Percentiles rank a stretch among this genome's conserved stretches.
These are phyloP conservation scores for Reticulitermes speratus DNA, from an alignment of 1,140 invertebrate species.

Conservation along the genomic window DNA sequence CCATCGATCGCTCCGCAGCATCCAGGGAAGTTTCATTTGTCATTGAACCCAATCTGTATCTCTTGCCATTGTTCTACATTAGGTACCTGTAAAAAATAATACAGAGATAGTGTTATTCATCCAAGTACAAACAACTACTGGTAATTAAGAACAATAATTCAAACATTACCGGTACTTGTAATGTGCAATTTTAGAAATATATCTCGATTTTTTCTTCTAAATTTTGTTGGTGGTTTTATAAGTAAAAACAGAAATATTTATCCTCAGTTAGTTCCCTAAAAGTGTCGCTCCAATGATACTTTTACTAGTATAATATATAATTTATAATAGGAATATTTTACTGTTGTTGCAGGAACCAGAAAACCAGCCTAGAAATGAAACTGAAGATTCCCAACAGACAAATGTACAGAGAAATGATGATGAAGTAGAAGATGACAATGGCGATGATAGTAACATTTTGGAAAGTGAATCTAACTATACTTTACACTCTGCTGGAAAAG, in stretches of 20 bases:
- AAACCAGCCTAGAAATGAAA: too few relatives aligned
- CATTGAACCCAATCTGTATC: constrained; percentile 7
- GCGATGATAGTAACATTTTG: too few relatives aligned
- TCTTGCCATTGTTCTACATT: not conserved
- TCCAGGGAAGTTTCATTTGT: not conserved
- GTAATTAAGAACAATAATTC: not conserved
- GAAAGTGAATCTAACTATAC: too few relatives aligned
- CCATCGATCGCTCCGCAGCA: not conserved
- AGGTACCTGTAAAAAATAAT: constrained; percentile 2
- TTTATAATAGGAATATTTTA: too few relatives aligned
- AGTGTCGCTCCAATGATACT: constrained; percentile 1
- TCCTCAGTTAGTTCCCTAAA: not conserved
- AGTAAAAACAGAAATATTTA: too few relatives aligned
- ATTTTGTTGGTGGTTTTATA: too few relatives aligned
- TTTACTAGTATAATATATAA: too few relatives aligned
- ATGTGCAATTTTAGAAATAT: not conserved
- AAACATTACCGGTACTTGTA: not conserved
- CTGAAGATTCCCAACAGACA: not conserved
- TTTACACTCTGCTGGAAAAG: too few relatives aligned
- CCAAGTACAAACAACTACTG: not conserved
- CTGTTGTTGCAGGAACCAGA: too few relatives aligned
- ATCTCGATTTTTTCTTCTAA: too few relatives aligned
- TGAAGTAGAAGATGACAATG: not conserved
- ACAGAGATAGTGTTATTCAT: constrained; percentile 15
- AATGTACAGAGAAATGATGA: not conserved